These are phyloP conservation scores for Panurus biarmicus DNA, from an alignment of 2,113 vertebrate species.

Conservation along the genomic window DNA sequence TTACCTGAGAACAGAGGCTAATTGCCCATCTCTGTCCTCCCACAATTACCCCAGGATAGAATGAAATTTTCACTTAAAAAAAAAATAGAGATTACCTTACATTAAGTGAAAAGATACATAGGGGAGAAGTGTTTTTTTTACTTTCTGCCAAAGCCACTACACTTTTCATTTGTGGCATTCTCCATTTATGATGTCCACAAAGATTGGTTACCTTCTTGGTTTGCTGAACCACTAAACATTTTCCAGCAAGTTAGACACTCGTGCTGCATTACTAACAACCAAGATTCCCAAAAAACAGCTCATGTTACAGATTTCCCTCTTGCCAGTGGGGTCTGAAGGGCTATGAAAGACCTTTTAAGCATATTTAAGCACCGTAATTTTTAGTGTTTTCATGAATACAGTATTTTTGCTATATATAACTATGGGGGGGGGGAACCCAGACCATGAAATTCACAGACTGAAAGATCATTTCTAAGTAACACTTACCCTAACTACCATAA, in stretches of 20 bases:
- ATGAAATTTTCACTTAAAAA: not conserved
- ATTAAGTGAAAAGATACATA: not conserved
- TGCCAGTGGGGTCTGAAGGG: not conserved
- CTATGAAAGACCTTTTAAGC: not conserved
- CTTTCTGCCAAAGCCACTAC: not conserved
- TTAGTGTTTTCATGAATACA: not conserved
- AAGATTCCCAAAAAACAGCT: not conserved
- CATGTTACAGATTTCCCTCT: not conserved
- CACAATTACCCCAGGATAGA: not conserved
- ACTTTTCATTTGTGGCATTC: not conserved
- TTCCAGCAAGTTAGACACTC: conserved; percentile 36
- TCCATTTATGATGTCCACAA: not conserved
- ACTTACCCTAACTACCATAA: not conserved
- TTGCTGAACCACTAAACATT: conserved; percentile 27
- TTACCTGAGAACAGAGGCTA: not conserved
- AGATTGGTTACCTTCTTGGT: not conserved
- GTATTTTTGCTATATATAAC: conserved; percentile 9
- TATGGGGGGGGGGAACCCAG: not conserved
- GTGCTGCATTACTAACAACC: not conserved
- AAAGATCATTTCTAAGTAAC: not conserved
- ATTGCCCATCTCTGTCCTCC: not conserved
- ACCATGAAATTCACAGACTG: not conserved
- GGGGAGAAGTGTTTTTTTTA: not conserved
- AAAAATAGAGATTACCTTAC: not conserved
- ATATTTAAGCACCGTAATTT: not conserved